Evolutionary conservation across 2,888 invertebrate species (phyloP), one percentile per base, ranked within the genome.

Genomic region (Patella depressa): DNA sequence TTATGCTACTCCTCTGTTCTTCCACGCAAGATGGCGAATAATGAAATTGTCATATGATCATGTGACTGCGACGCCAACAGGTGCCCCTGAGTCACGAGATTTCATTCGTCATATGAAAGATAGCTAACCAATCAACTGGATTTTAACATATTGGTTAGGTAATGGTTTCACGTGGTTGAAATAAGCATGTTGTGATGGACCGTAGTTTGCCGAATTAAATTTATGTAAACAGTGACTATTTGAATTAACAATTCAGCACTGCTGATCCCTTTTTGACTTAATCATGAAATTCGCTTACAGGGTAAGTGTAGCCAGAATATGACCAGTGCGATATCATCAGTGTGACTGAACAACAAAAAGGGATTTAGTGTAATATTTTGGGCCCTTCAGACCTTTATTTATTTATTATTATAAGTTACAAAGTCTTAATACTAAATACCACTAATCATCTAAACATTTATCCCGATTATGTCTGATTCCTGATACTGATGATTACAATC

Each of bases 1-100:
- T 53, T 19, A 54, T 73, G 17, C 24, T 53, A 74, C 77, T 77
- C 77, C 77, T 71, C 24, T 53, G 45, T 19, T 53, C 45, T 53
- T 65, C 65, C 57, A 55, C 55, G 74, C 84, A 84, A 85, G 82
- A 82, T 84, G 82, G 84, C 81, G 82, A 81, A 80, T 84, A 84
- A 83, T 83, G 84, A 81, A 80, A 69, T 80, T 78, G 84, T 86
- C 86, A 86, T 85, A 85, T 86, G 86, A 86, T 82, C 80, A 81
- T 72, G 72, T 75, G 73, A 78, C 75, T 76, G n/a, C 70, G 53
- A 53, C 54, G 59, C 65, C 24, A 24, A 65, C 65, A 65, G 65
- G 65, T 65, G 65, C 65, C 15, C 24, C 2, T 78, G 59, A 74
- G 54, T 74, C 74, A 59, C 29, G 45, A 17, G 19, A 72, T 59